Evolutionary conservation across 1,140 invertebrate species (phyloP), one percentile per base, ranked within the genome.

Genomic region (Charaxes varanes): DNA sequence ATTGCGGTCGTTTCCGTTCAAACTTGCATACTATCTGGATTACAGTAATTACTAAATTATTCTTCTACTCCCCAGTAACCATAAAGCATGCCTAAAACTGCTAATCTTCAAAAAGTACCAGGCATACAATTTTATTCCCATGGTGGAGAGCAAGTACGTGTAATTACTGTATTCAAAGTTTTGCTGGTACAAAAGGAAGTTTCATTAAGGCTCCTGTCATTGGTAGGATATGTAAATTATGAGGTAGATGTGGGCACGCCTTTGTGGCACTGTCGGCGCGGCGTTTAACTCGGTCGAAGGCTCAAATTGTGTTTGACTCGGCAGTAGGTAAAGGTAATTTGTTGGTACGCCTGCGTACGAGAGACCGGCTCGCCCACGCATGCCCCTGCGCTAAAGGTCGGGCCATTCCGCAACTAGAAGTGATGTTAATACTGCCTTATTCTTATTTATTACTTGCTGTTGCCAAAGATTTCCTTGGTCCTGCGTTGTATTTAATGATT

Each of bases 251-350:
- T 37, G 22, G 24, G 24, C 34, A 28, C 31, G 38, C 38, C 34
- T 51, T 45, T 37, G 48, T 40, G 27, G 18, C 41, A 22, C 2
- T 48, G 38, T 48, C 45, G 45, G 32, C 18, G 30, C 13, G n/a
- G n/a, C n/a, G 23, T 43, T 36, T 35, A 43, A 40, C 24, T 33
- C 27, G 41, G 36, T 17, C 32, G 18, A 33, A 35, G 32, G 14
- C 21, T 47, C 40, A 37, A 27, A 19, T 41, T 48, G 32, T 34
- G 30, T 26, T 41, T 26, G 51, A 41, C 15, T 48, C 32, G 31
- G 41, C 41, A 58, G 63, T 61, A 55, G 63, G 66, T 63, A 71
- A 67, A 62, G 57, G 58, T 71, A 70, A 72, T 76, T 74, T 72
- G 69, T 72, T 66, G 56, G 57, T 67, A 54, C 64, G 64, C 52